Evolutionary conservation across 2,888 invertebrate genomes (phyloP), one percentile per base, ranked within the genome.

Genomic region (Steromphala cineraria): DNA sequence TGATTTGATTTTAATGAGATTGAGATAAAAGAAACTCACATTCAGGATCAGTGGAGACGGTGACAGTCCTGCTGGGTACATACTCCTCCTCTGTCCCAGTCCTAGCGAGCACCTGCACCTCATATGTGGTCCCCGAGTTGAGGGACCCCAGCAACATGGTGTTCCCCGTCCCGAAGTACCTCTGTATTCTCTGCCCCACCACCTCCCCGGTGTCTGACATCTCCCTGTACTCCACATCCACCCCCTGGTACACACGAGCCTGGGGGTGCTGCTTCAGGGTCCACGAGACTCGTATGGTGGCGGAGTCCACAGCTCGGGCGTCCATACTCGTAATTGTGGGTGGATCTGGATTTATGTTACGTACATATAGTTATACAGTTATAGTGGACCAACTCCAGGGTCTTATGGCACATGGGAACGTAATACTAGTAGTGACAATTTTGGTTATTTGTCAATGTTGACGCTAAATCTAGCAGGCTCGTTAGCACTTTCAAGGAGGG

Each of bases 191-290:
- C 36, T 40, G 71, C 36, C 36, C 36, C 17, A 31, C 36, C 40
- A 71, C 40, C 3, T 13, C 40, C 36, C 40, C 40, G 2, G 19
- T 19, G 40, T 71, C 71, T 17, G 19, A 8, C 71, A 71, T 36
- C 71, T 71, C 31, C 19, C 71, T 28, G 19, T 71, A 71, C 71
- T 71, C 71, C 19, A 71, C 71, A 8, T 71, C 71, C n/a, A 71
- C 71, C 13, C 71, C 71, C n/a, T 17, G 19, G n/a, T 71, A 71
- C 71, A 40, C 40, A 1, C 36, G 15, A 5, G 36, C 71, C 17
- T 10, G 10, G 36, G 71, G 71, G 71, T 36, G 31, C n/a, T 71
- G 31, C 71, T 19, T 19, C 19, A 71, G 19, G n/a, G 13, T 71
- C 71, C 71, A 71, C 15, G 28, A 19, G 4, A 71, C 71, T n/a